phyloP scores from a whole-genome alignment of 2,888 invertebrate species.

The Halocaridina rubra region DNA sequence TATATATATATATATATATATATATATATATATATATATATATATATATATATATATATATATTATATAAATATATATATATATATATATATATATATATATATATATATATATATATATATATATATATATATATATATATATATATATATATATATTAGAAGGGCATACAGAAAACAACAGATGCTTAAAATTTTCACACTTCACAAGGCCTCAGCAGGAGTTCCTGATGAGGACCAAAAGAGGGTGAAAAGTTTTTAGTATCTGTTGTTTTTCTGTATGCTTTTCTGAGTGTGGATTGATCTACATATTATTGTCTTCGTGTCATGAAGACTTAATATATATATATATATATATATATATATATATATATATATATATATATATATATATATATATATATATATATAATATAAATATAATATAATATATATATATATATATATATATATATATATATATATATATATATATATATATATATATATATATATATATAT shows the following conservation, averaged over 20 bases:
- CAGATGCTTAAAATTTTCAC: too few species aligned
- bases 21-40: neutral
- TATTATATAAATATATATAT: neutral
- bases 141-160: constrained; percentile 30
- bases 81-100: neutral
- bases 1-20: neutral
- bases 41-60: neutral
- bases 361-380: neutral
- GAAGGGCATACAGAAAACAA: neutral
- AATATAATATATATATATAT: constrained; percentile 22
- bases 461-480: constrained; percentile 30
- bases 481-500: constrained; percentile 28
- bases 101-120: neutral
- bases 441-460: constrained; percentile 28
- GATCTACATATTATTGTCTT: too few species aligned
- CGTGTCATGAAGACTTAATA: neutral
- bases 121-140: constrained; percentile 33
- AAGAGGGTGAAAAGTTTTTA: too few species aligned
- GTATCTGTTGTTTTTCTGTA: too few species aligned
- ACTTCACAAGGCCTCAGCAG: too few species aligned
- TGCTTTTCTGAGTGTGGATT: too few species aligned
- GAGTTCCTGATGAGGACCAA: too few species aligned
- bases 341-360: neutral
- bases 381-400: neutral
- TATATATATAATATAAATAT: constrained; percentile 5